Conservation (phyloP, 2,888 invertebrate genomes). For the Harmothoe impar region DNA sequence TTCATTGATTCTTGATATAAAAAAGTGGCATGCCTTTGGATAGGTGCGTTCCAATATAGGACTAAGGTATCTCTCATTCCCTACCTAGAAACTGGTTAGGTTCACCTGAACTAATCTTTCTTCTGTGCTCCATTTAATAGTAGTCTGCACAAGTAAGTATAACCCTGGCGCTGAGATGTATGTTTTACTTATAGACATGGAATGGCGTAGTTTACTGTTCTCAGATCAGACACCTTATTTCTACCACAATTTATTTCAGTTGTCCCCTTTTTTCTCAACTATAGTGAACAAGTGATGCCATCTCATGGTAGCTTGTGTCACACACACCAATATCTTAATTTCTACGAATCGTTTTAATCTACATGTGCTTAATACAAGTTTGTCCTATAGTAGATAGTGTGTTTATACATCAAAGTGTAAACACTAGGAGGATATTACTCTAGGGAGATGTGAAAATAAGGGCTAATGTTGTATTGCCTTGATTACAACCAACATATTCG, state of each 20-base stretch:
- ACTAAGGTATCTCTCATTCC: not conserved
- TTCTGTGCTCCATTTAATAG: slow-evolving; percentile 43
- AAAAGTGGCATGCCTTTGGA: too few relatives aligned
- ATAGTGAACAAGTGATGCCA: not conserved
- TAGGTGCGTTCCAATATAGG: not conserved
- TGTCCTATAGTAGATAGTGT: too few relatives aligned
- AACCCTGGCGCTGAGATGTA: not conserved
- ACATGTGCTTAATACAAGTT: too few relatives aligned
- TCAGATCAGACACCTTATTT: slow-evolving; percentile 30
- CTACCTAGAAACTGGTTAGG: not conserved
- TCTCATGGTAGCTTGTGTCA: not conserved
- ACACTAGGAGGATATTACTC: too few relatives aligned
- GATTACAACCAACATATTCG: too few relatives aligned
- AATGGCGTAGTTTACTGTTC: slow-evolving; percentile 45
- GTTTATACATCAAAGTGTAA: too few relatives aligned
- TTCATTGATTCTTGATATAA: too few relatives aligned
- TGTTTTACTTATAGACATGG: slow-evolving; percentile 29
- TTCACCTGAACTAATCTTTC: slow-evolving; percentile 22
- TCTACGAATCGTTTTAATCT: too few relatives aligned
- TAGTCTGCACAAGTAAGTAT: slow-evolving; percentile 55
- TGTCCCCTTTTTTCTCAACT: not conserved
- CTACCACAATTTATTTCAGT: not conserved
- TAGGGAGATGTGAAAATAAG: too few relatives aligned
- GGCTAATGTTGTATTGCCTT: too few relatives aligned
- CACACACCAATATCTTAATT: not conserved